Conservation (phyloP, 2,113 vertebrate species). For the Sus scrofa region DNA sequence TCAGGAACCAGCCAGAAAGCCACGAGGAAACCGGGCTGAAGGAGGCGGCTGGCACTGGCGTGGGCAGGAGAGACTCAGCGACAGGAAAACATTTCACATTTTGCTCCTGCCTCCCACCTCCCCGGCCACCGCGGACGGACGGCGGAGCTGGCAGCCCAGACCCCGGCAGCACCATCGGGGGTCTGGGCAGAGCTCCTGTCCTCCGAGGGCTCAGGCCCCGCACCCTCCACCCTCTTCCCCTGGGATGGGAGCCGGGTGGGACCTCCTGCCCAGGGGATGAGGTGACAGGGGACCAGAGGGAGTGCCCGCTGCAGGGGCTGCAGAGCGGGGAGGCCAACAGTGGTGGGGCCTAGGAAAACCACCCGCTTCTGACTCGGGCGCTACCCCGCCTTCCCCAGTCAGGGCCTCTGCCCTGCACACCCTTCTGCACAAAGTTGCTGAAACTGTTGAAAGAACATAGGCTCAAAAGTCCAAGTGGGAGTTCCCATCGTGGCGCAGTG, state of each 20-base stretch:
- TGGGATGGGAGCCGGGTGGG: no score
- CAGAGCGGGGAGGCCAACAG: neutral
- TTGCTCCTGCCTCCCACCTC: neutral
- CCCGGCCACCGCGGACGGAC: no score
- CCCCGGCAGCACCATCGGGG: rapidly evolving
- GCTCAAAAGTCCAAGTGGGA: neutral
- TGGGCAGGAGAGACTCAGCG: neutral
- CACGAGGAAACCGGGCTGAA: rapidly evolving
- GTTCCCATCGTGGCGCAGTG: no score
- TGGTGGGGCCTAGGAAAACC: neutral
- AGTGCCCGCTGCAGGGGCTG: neutral
- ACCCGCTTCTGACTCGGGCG: neutral
- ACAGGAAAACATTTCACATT: neutral
- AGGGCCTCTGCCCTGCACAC: neutral
- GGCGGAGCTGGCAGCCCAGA: no score
- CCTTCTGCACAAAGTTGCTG: neutral
- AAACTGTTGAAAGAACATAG: neutral
- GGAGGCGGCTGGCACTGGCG: neutral
- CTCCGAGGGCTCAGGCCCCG: rapidly evolving
- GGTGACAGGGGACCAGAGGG: neutral
- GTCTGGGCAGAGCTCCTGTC: neutral
- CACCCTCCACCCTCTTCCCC: no score
- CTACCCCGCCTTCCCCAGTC: neutral
- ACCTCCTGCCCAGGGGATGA: no score
- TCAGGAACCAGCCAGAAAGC: neutral